These are phyloP conservation scores for Caranx melampygus DNA, from an alignment of 2,113 vertebrate species.

Conservation along the genomic window DNA sequence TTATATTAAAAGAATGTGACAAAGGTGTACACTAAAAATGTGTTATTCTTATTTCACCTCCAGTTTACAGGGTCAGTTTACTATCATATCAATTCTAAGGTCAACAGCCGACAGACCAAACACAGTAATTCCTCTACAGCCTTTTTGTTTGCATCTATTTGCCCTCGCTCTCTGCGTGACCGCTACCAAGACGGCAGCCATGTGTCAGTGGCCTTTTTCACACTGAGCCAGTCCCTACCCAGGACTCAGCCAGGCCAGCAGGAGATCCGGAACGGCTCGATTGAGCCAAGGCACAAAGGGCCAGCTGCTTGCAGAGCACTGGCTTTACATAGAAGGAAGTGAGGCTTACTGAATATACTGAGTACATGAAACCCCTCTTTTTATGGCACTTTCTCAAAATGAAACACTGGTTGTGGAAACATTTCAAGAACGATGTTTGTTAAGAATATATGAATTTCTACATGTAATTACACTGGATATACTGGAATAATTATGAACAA, in stretches of 20 bases:
- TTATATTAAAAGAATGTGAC: background rate
- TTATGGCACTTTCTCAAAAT: constrained; percentile 39
- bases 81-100: background rate
- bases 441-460: background rate
- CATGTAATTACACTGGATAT: background rate
- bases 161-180: constrained; percentile 47
- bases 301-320: constrained; percentile 81
- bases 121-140: constrained; percentile 1
- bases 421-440: background rate
- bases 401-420: constrained; percentile 24
- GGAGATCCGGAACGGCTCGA: constrained; percentile 79
- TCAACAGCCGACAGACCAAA: constrained; percentile 9
- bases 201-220: constrained; percentile 69
- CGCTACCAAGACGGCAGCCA: constrained; percentile 49
- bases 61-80: background rate
- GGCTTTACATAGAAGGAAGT: constrained; percentile 64
- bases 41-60: background rate
- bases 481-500: background rate
- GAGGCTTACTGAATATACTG: constrained; percentile 44
- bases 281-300: constrained; percentile 75
- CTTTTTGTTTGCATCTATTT: constrained; percentile 15
- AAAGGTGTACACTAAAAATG: background rate
- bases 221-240: constrained; percentile 68
- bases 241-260: constrained; percentile 77
- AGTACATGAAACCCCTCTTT: constrained; percentile 53